A percentile compares a stretch with the other conserved stretches of the same genome.
These are phyloP conservation scores for Lates calcarifer DNA, from an alignment of 2,113 vertebrate genomes.

Conservation along the genomic window DNA sequence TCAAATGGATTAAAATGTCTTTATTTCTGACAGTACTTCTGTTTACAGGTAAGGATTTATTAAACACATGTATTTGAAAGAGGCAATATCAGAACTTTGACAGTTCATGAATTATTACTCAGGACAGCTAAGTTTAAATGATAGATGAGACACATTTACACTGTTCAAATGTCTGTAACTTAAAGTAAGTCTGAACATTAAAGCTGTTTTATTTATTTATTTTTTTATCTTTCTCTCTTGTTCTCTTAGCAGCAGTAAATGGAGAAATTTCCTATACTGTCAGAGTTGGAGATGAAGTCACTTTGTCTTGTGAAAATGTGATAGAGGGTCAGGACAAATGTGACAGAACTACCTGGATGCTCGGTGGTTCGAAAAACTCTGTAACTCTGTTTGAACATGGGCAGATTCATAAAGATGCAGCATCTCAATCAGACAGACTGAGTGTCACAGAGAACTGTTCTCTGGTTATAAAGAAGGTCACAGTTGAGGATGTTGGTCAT, in stretches of 20 bases:
- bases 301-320: not conserved
- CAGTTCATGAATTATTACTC: too few relatives aligned
- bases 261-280: not conserved
- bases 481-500: not conserved
- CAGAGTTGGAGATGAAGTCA: not conserved
- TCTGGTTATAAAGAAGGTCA: slow-evolving; percentile 33
- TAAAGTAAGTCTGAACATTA: too few relatives aligned
- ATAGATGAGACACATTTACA: too few relatives aligned
- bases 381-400: not conserved
- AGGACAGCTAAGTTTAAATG: too few relatives aligned
- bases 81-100: too few relatives aligned
- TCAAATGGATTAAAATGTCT: not conserved
- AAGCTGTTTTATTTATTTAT: too few relatives aligned
- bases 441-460: not conserved
- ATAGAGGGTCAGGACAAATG: not conserved
- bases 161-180: too few relatives aligned
- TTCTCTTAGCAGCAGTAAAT: not conserved
- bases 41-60: not conserved
- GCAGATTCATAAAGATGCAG: not conserved
- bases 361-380: not conserved
- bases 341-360: not conserved
- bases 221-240: not conserved
- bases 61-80: not conserved
- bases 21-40: not conserved
- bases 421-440: slow-evolving; percentile 3